These are phyloP conservation scores for Heliothis subflexa DNA, from an alignment of 1,140 invertebrate genomes.

Conservation along the genomic window DNA sequence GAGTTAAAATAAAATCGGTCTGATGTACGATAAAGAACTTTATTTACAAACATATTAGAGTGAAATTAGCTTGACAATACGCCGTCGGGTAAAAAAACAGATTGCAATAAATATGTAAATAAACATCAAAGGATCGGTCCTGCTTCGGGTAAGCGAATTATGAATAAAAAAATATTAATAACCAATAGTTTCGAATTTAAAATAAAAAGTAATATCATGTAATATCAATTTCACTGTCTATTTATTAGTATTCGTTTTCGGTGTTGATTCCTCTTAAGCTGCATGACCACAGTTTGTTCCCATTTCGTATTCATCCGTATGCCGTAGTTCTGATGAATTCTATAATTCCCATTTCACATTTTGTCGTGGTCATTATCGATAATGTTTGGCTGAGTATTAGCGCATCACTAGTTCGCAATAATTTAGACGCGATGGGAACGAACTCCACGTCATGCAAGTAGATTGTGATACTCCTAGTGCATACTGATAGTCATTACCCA, in stretches of 20 bases:
- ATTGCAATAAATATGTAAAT: constrained; percentile 85
- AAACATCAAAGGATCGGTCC: constrained; percentile 73
- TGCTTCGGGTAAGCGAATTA: constrained; percentile 73
- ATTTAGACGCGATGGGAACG: constrained; percentile 68
- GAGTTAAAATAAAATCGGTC: constrained; percentile 49
- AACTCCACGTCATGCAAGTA: constrained; percentile 72
- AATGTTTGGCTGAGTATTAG: constrained; percentile 3
- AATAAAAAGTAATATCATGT: constrained; percentile 76
- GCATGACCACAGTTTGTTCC: constrained; percentile 71
- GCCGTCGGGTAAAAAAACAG: constrained; percentile 66
- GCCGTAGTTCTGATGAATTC: not conserved
- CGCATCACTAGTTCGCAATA: constrained; percentile 19
- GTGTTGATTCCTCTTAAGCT: constrained; percentile 84
- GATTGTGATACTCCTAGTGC: constrained; percentile 81
- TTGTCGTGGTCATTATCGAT: constrained; percentile 21
- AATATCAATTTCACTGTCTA: constrained; percentile 85
- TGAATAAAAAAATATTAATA: constrained; percentile 56
- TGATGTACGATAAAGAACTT: constrained; percentile 50
- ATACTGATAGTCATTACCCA: constrained; percentile 75
- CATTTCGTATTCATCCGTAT: constrained; percentile 63
- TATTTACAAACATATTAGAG: constrained; percentile 44
- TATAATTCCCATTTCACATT: not conserved
- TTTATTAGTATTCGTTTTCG: constrained; percentile 83
- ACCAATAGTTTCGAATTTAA: constrained; percentile 84
- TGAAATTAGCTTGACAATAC: constrained; percentile 49